Base-by-base conservation (phyloP, 2,797 vertebrate species). In the Amblyraja radiata region DNA sequence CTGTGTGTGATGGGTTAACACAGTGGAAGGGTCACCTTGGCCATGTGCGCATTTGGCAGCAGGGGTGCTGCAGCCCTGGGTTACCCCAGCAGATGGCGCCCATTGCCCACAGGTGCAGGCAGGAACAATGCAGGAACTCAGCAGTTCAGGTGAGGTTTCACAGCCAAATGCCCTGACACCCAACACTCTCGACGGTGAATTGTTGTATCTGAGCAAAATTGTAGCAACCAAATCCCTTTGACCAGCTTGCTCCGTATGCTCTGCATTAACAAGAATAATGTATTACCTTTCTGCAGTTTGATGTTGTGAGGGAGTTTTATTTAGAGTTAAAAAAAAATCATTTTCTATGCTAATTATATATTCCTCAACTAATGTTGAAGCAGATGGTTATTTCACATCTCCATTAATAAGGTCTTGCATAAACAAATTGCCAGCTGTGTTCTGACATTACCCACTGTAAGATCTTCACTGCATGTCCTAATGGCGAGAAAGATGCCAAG, bases 51-150 rank as follows among this genome's bases (percentile, higher is more conserved):
- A 54, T 23, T 28, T 76, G 39, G 25, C 71, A 92, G 8, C 14
- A 32, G 63, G 10, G 54, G 28, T 5, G 63, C 61, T 63, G 58
- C 63, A 36, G 68, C 23, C 61, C 65, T 23, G 14, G 21, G 68
- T 11, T 46, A 54, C 74, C 13, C 90, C 90, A 92, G 71, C 36
- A 92, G 90, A 71, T 92, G 90, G 90, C 23, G 39, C 90, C 76
- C 90, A 46, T 0, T 25, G 28, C 28, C 73, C 90, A 73, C 46
- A 39, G 90, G 90, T 76, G 71, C 68, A 54, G 6, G 7, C 13
- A 54, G 86, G 32, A 10, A 68, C 5, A 58, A 84, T 61, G 54
- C 11, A 61, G 63, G n/a, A n/a, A n/a, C n/a, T n/a, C n/a, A 32
- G 32, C 61, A 71, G 90, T n/a, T 10, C 2, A 39, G 71, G 10